phyloP scores from a whole-genome alignment of 2,113 vertebrate species.

The Nematolebias whitei region DNA sequence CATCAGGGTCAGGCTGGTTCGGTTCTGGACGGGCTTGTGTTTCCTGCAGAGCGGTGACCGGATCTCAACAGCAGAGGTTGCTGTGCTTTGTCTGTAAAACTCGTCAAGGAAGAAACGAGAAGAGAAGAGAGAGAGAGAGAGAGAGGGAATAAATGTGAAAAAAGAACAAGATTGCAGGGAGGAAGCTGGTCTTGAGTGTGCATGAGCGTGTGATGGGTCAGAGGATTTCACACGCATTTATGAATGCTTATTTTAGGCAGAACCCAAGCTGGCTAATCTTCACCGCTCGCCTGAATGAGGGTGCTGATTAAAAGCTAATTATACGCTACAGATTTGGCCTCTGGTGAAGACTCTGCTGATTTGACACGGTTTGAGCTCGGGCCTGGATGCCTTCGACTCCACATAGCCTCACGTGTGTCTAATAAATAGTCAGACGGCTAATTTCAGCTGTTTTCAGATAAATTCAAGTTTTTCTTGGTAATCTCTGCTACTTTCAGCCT shows the following conservation, averaged over 20 bases:
- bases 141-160: slow-evolving; percentile 9
- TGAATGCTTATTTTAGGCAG: slow-evolving; percentile 77
- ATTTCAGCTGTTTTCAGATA: too few species aligned
- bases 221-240: slow-evolving; percentile 72
- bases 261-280: slow-evolving; percentile 69
- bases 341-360: slow-evolving; percentile 72
- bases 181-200: slow-evolving; percentile 51
- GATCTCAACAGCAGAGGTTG: background rate
- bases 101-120: slow-evolving; percentile 10
- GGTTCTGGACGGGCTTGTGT: background rate
- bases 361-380: slow-evolving; percentile 65
- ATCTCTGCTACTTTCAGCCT: too few species aligned
- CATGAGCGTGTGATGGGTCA: slow-evolving; percentile 72
- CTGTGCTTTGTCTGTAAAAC: slow-evolving; percentile 9
- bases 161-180: slow-evolving; percentile 37
- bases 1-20: slow-evolving; percentile 34
- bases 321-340: slow-evolving; percentile 77
- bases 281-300: slow-evolving; percentile 70
- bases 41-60: background rate
- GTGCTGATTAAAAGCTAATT: slow-evolving; percentile 81
- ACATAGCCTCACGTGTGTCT: slow-evolving; percentile 42
- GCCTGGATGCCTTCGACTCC: slow-evolving; percentile 45
- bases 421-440: slow-evolving; percentile 41
- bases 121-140: background rate
- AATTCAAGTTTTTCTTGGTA: too few species aligned